Base-by-base conservation (phyloP, 1,140 invertebrate genomes). In the Xylocopa sonorina region DNA sequence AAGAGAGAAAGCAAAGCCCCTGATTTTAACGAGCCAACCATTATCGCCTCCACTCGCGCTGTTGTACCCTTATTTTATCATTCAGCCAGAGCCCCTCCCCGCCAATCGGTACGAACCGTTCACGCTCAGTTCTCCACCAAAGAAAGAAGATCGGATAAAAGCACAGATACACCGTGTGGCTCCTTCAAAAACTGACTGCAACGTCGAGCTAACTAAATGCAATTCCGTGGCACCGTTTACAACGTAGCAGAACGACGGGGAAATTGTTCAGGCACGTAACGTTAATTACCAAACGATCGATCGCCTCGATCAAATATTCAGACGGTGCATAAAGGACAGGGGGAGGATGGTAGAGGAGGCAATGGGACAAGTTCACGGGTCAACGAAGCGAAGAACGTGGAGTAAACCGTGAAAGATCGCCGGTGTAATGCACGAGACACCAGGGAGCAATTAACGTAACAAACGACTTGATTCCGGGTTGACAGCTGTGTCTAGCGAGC, bases 371-470 rank as follows among this genome's bases (percentile, higher is more conserved):
- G 73, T 67, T 71, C 34, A 77, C 46, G 32, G 55, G 41, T 46
- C 66, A 78, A 43, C 75, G 75, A 71, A 78, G 43, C 67, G 75
- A 78, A 78, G 75, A 78, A 78, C 75, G 34, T 32, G 57, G 24
- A 67, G 75, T 78, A 78, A 71, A 78, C 68, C 69, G 77, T 78
- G 77, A 78, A 78, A 78, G 69, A 63, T 58, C 68, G 72, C 68
- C 57, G 55, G 71, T 81, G 82, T 81, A 83, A 85, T 86, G 57
- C 84, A 80, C 57, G 71, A 83, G 80, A 83, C 84, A 83, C 78
- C 63, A 29, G 80, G 80, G 86, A 87, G 80, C 84, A 87, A 82
- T 87, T 86, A 86, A 81, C 80, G 67, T 67, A 55, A 79, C 80
- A 86, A 86, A 87, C 80, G 86, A 87, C 83, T 86, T 79, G 84